Evolutionary conservation across 1,140 invertebrate species (phyloP).

Genomic region (Pseudomyrmex gracilis): DNA sequence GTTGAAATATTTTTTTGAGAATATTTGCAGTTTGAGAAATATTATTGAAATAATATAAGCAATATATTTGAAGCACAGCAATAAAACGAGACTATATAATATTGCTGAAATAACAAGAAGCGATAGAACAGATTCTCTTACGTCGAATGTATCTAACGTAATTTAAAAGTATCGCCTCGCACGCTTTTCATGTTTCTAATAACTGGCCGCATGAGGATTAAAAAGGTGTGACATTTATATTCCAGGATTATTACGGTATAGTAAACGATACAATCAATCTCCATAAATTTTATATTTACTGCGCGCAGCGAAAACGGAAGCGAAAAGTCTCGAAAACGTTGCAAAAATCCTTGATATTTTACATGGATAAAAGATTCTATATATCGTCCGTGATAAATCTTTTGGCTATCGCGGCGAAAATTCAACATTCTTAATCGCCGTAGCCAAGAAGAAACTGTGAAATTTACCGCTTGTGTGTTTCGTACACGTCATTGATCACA

Average conservation of each 20-base stretch:
- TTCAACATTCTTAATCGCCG: conserved; percentile 49
- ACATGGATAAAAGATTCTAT: conserved; percentile 9
- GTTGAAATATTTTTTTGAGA: neutral
- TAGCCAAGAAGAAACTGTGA: neutral
- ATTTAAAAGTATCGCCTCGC: conserved; percentile 30
- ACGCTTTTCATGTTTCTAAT: conserved; percentile 23
- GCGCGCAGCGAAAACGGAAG: neutral
- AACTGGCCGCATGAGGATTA: conserved; percentile 21
- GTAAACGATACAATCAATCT: conserved; percentile 52
- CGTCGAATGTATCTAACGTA: conserved; percentile 1
- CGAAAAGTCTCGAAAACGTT: neutral
- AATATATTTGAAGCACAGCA: neutral
- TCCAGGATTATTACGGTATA: conserved; percentile 22
- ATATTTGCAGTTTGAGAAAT: neutral
- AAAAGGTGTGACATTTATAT: conserved; percentile 35
- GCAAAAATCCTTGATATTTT: conserved; percentile 11
- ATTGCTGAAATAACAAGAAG: neutral
- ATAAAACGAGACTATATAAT: neutral
- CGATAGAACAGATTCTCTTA: neutral
- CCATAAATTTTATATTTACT: conserved; percentile 61
- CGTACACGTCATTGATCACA: conserved; percentile 58
- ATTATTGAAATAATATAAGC: neutral
- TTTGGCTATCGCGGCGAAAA: neutral
- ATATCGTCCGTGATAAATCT: conserved; percentile 34
- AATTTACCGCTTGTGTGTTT: conserved; percentile 5